Conservation (phyloP, 2,113 vertebrate genomes). For the Lepus americanus region DNA sequence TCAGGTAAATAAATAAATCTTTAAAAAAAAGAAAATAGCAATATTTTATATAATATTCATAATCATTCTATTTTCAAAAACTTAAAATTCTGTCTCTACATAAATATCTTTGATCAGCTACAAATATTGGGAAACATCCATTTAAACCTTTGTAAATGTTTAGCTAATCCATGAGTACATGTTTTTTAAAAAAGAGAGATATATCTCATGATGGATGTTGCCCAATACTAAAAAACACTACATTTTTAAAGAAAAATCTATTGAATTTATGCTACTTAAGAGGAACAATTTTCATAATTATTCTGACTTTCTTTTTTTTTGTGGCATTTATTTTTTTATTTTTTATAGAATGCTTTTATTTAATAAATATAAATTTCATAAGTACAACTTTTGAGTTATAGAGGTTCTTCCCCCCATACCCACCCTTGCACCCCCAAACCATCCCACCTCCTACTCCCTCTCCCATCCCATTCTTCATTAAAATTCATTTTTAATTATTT, state of each 20-base stretch:
- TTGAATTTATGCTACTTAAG: background rate
- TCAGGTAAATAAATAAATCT: no score
- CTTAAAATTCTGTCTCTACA: background rate
- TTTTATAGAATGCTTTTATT: no score
- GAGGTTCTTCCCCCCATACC: no score
- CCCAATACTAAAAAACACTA: background rate
- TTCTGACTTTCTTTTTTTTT: background rate
- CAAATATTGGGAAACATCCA: background rate
- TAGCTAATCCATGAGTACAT: background rate
- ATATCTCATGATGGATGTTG: background rate
- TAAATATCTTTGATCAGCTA: background rate
- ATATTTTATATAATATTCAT: background rate
- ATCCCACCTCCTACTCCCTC: no score
- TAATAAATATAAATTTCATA: no score
- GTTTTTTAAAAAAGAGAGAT: background rate
- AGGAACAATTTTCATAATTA: background rate
- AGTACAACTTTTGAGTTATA: no score
- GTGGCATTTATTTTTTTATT: no score
- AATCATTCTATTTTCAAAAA: background rate
- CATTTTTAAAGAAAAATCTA: background rate
- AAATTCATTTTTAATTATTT: no score
- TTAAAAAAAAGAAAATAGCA: no score
- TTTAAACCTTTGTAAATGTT: background rate
- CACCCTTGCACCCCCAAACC: no score
- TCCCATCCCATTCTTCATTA: no score